Base-by-base conservation (phyloP, 2,113 vertebrate species). In the Nematolebias whitei region DNA sequence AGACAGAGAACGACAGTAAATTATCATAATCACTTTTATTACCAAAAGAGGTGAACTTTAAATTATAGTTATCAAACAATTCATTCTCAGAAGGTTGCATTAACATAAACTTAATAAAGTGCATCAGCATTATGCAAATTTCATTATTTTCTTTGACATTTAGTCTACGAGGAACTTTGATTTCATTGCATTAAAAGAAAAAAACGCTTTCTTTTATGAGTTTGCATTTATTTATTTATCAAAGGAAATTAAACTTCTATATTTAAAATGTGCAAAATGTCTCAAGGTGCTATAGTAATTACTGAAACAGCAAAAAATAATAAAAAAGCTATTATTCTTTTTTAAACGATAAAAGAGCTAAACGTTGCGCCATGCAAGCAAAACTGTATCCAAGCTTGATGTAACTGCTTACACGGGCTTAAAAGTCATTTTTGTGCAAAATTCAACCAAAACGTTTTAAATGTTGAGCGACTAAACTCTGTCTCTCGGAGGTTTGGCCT, bases 41-140 rank as follows among this genome's bases (percentile, higher is more conserved):
- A 59, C 73, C 20, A 59, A 43, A 62, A 44, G 47, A 8, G 7
- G 32, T 24, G 8, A 67, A 76, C 62, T 60, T 75, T 55, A 38
- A 67, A 75, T 65, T 29, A 39, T 32, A 67, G 13, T 40, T 43
- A 59, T 13, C 29, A 74, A 64, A 47, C 35, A 32, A 57, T 29
- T 15, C 20, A 13, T 29, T 44, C 29, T 60, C 39, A 0, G 10
- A 5, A 58, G 73, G 80, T 80, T 44, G 9, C 82, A 83, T 83
- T 78, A 59, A 58, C 79, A 82, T 75, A 61, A 45, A 39, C 9
- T 0, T 51, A n/a, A 61, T 67, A 22, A 73, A 54, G 0, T 0
- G 0, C 32, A 44, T 70, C 44, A 26, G 6, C 48, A 51, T 54
- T 51, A 81, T 64, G 68, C 50, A 70, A 68, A 63, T 73, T 14